Percentiles rank a stretch among this genome's conserved stretches.
These are phyloP conservation scores for Synodontis membranacea DNA, from an alignment of 2,113 vertebrate species.

Conservation along the genomic window DNA sequence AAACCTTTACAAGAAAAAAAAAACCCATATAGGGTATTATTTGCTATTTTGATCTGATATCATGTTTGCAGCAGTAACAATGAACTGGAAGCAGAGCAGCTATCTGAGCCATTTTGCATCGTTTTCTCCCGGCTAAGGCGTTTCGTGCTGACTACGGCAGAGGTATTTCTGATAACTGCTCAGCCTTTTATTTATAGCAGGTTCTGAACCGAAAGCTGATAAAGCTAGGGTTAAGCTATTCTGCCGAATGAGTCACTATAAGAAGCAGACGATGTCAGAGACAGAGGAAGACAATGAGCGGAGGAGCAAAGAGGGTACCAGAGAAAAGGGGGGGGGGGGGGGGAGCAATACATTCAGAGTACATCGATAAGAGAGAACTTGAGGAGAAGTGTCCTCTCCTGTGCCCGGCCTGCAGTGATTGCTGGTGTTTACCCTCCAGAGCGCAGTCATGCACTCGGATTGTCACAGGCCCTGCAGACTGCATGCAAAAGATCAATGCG, in stretches of 20 bases:
- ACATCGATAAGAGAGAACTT: constrained; percentile 68
- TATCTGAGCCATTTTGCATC: constrained; percentile 15
- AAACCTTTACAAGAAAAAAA: background rate
- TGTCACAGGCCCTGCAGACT: constrained; percentile 49
- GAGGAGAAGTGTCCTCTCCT: constrained; percentile 56
- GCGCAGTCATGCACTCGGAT: constrained; percentile 36
- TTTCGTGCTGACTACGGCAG: constrained; percentile 22
- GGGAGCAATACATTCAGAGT: constrained; percentile 49
- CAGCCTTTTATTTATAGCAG: constrained; percentile 38
- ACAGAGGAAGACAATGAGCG: constrained; percentile 11
- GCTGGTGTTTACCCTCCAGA: constrained; percentile 39
- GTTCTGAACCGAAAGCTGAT: constrained; percentile 27
- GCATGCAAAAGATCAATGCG: constrained; percentile 48
- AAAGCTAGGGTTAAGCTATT: constrained; percentile 22
- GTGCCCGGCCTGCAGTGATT: constrained; percentile 46
- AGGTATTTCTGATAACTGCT: constrained; percentile 32
- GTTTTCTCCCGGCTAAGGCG: background rate
- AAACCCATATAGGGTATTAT: background rate
- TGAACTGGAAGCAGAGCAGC: background rate
- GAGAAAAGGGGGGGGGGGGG: too few relatives aligned
- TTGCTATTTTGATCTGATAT: background rate
- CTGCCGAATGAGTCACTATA: constrained; percentile 25
- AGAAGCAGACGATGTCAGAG: background rate
- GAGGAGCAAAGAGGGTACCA: constrained; percentile 36
- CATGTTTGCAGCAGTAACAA: background rate